These are phyloP conservation scores for Bhutanitis thaidina DNA, from an alignment of 2,888 invertebrate genomes.

Conservation along the genomic window DNA sequence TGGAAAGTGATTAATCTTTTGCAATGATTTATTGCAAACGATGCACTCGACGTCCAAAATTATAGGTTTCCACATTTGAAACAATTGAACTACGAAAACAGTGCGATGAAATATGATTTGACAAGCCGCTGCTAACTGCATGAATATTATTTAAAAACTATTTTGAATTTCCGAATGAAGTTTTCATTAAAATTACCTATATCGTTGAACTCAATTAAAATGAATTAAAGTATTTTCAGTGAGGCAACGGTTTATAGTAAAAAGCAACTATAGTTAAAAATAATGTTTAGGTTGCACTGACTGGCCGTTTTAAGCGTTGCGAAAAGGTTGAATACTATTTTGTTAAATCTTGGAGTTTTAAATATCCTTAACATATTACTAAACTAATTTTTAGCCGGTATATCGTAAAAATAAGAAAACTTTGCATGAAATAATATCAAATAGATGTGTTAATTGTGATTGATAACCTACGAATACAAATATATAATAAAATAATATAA, in stretches of 20 bases:
- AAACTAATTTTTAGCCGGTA: no score
- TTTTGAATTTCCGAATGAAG: conserved; percentile 29
- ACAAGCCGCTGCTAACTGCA: conserved; percentile 36
- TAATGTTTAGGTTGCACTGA: not conserved
- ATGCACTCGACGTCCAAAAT: conserved; percentile 75
- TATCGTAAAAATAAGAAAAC: no score
- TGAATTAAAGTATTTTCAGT: conserved; percentile 31
- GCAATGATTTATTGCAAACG: conserved; percentile 76
- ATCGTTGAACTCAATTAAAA: conserved; percentile 23
- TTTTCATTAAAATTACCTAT: conserved; percentile 31
- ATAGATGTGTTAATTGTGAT: no score
- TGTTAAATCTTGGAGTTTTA: no score
- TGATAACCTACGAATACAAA: no score
- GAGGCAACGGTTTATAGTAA: conserved; percentile 24
- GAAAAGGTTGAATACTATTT: no score
- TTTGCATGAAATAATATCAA: no score
- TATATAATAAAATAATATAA: no score
- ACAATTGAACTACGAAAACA: conserved; percentile 52
- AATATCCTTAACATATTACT: no score
- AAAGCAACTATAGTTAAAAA: not conserved
- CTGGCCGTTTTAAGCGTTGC: not conserved
- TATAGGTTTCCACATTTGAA: conserved; percentile 72
- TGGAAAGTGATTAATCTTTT: conserved; percentile 64
- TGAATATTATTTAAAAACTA: conserved; percentile 35
- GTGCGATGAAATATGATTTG: conserved; percentile 45